These are phyloP conservation scores for Aphelenchoides fujianensis DNA, from an alignment of 1,140 invertebrate species.

Conservation along the genomic window DNA sequence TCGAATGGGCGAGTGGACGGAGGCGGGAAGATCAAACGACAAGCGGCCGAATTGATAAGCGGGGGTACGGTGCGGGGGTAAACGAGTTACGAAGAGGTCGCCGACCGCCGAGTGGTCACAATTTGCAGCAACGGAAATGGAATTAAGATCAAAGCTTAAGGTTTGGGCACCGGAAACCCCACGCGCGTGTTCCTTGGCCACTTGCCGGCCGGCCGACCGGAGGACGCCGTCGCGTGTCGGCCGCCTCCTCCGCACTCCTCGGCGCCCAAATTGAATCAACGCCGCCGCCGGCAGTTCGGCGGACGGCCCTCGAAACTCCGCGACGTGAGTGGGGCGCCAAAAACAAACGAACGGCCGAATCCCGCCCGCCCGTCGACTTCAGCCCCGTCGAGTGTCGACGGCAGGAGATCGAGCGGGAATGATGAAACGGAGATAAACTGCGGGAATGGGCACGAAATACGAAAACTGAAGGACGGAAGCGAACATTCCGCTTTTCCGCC, in stretches of 20 bases:
- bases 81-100: background rate
- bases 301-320: background rate
- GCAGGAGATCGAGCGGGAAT: background rate
- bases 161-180: background rate
- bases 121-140: no score
- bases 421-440: background rate
- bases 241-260: background rate
- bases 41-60: background rate
- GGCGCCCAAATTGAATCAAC: conserved; percentile 1
- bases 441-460: background rate
- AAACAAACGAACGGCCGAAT: background rate
- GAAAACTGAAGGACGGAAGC: background rate
- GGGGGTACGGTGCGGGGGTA: background rate
- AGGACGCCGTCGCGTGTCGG: no score
- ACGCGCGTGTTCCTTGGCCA: no score
- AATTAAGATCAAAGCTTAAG: background rate
- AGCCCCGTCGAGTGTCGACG: background rate
- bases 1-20: background rate
- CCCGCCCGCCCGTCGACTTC: background rate
- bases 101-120: background rate
- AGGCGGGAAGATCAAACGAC: background rate
- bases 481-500: conserved; percentile 7
- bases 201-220: no score
- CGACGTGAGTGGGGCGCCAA: background rate
- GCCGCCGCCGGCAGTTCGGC: no score